Conservation (phyloP, 2,888 invertebrate genomes). For the Monoplex corrugatus region DNA sequence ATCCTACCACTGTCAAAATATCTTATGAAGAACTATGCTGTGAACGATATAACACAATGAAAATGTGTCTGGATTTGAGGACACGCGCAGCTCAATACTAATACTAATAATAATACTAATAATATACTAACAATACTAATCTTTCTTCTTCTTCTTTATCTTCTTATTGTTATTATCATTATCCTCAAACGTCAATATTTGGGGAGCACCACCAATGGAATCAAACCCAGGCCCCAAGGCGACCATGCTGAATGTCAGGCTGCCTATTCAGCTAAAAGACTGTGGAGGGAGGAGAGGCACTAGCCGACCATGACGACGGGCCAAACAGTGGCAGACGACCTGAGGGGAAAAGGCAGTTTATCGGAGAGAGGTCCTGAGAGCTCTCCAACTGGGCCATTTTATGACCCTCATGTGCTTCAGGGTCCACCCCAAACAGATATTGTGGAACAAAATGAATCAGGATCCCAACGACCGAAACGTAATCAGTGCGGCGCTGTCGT, state of each 20-base stretch:
- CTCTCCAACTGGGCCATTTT: slow-evolving; percentile 36
- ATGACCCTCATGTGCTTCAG: slow-evolving; percentile 34
- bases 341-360: slow-evolving; percentile 36
- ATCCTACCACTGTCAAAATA: no score
- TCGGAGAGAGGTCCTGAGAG: slow-evolving; percentile 24
- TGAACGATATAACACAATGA: no score
- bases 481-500: slow-evolving; percentile 37
- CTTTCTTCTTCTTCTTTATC: no score
- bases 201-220: no score
- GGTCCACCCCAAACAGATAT: slow-evolving; percentile 46
- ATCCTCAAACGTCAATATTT: no score
- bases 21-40: no score
- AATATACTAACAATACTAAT: no score
- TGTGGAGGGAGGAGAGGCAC: not conserved
- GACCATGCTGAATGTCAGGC: not conserved
- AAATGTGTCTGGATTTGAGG: no score
- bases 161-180: no score
- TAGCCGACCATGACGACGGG: slow-evolving; percentile 3
- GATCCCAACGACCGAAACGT: slow-evolving; percentile 10
- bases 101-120: no score
- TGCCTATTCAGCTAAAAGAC: slow-evolving; percentile 10
- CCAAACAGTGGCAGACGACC: slow-evolving; percentile 32
- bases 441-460: slow-evolving; percentile 47
- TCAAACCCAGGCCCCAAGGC: no score
- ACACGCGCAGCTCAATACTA: no score